Evolutionary conservation across 2,888 invertebrate genomes (phyloP), one percentile per base, ranked within the genome.

Genomic region (Laothoe populi): DNA sequence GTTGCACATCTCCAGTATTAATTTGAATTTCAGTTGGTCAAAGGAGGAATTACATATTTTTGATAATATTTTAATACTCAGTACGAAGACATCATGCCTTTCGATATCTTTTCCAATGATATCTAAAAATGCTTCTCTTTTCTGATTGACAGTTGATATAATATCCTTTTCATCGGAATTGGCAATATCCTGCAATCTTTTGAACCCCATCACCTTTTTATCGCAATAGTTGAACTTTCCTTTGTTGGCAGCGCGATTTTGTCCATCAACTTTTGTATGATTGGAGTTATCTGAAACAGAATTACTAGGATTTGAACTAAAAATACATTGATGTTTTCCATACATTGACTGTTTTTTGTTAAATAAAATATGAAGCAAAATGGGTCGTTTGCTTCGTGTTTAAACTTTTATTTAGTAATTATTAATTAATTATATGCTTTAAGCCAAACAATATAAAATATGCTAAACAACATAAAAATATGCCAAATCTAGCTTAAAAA

Each of bases 51-150:
- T 72, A 58, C 85, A 83, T 2, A 88, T 72, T 79, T 89, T 92
- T 2, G 84, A 77, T 62, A 93, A 67, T 61, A 93, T 76, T 75
- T 82, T 72, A n/a, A 93, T 68, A 13, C 92, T 71, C 13, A 94
- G 68, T 16, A 86, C 77, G 66, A 81, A 83, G 23, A 84, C 66
- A 70, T 94, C 93, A 2, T 67, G 70, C 62, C 71, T 79, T 4
- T 82, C 74, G 16, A 83, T 78, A 1, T 79, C 77, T 13, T 76
- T 73, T 38, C 84, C 69, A 45, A 90, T 57, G 13, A 91, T 64
- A n/a, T 83, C 75, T 16, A 78, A 68, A 64, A 93, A 88, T 2
- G 76, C 78, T 7, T 73, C 71, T 69, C 75, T 84, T 61, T 80
- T 83, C 57, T 78, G 70, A 21, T 81, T 80, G 0, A 93, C 66